These are phyloP conservation scores for Siderastrea siderea DNA, from an alignment of 92 coral and sea anemone species.

Conservation along the genomic window DNA sequence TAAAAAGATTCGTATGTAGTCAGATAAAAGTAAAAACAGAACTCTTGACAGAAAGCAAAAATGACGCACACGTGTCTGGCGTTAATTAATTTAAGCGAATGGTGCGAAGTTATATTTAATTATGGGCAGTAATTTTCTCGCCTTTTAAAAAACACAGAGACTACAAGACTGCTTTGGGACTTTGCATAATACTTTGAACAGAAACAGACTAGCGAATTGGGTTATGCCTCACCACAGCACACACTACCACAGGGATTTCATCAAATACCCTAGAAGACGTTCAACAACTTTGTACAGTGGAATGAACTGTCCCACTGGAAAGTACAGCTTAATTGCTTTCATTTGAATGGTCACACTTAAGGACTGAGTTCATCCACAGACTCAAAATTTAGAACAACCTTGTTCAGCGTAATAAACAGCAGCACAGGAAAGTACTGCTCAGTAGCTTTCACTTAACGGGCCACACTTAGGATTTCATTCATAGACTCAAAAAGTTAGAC, in stretches of 20 bases:
- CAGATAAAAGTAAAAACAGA: background rate
- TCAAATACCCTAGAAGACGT: too few species aligned
- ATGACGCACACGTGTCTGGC: conserved; percentile 31
- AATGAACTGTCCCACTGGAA: too few species aligned
- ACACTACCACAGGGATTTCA: background rate
- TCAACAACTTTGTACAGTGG: too few species aligned
- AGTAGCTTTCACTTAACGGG: too few species aligned
- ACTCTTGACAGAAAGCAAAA: background rate
- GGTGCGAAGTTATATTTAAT: conserved; percentile 16
- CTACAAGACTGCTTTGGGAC: conserved; percentile 3
- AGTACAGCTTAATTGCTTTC: too few species aligned
- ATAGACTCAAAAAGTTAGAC: too few species aligned
- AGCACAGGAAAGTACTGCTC: too few species aligned
- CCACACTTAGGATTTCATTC: too few species aligned
- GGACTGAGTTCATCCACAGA: too few species aligned
- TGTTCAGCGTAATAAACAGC: too few species aligned
- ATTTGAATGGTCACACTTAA: too few species aligned
- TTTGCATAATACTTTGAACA: background rate
- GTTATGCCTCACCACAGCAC: background rate
- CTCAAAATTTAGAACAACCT: too few species aligned
- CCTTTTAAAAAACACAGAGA: conserved; percentile 64
- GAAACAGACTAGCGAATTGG: background rate
- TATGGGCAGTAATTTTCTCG: conserved; percentile 27
- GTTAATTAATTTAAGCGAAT: conserved; percentile 35
- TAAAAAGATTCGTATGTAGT: background rate